Conservation (phyloP, 2,797 vertebrate species). For the Taenioides sp. region DNA sequence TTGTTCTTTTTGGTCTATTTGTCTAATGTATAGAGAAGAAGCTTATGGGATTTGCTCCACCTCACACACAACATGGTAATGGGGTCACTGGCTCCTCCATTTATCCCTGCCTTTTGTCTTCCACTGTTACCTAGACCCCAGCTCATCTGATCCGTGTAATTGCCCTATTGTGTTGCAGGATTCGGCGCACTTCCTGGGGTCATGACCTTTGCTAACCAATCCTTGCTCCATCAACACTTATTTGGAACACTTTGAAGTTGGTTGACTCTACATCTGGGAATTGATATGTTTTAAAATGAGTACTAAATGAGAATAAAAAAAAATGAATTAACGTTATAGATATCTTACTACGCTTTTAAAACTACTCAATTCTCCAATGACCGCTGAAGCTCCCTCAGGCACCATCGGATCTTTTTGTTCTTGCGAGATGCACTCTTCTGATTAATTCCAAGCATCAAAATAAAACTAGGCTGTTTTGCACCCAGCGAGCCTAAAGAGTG, state of each 20-base stretch:
- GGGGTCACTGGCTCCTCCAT: constrained; percentile 46
- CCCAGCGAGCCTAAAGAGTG: constrained; percentile 56
- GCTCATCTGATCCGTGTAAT: constrained; percentile 52
- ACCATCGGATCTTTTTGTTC: constrained; percentile 77
- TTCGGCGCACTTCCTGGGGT: constrained; percentile 50
- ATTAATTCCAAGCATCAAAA: constrained; percentile 82
- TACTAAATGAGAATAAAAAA: constrained; percentile 26
- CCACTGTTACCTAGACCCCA: constrained; percentile 39
- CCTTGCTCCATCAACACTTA: constrained; percentile 29
- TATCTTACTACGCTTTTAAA: constrained; percentile 72
- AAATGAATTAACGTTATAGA: constrained; percentile 39
- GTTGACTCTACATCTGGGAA: constrained; percentile 37
- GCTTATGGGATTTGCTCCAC: constrained; percentile 35
- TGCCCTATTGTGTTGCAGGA: constrained; percentile 42
- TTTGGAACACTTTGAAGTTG: constrained; percentile 51
- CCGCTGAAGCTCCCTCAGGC: constrained; percentile 68
- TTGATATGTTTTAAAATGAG: constrained; percentile 43
- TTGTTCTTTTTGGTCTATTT: constrained; percentile 20
- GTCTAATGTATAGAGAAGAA: constrained; percentile 15
- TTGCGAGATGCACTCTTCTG: constrained; percentile 69
- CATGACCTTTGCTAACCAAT: constrained; percentile 45
- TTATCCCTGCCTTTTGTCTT: constrained; percentile 51
- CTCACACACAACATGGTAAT: constrained; percentile 41
- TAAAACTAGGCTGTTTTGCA: constrained; percentile 71
- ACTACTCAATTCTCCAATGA: constrained; percentile 71